phyloP scores from a whole-genome alignment of 1,140 invertebrate species.

The Epicauta chinensis region DNA sequence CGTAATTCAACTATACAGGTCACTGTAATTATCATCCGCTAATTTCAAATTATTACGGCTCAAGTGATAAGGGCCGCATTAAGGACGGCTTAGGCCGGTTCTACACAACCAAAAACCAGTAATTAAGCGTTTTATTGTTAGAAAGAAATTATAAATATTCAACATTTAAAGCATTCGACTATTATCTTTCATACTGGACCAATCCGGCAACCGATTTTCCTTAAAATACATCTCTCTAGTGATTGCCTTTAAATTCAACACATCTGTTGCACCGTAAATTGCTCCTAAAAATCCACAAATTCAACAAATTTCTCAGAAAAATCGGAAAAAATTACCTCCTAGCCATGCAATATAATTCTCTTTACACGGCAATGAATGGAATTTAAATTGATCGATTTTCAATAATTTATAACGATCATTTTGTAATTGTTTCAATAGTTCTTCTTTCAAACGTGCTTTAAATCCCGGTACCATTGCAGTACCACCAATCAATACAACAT shows the following conservation, averaged over 20 bases:
- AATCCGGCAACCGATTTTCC: conserved; percentile 67
- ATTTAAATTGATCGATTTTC: conserved; percentile 63
- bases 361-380: conserved; percentile 71
- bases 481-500: conserved; percentile 79
- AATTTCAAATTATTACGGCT: too few relatives aligned
- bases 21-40: too few relatives aligned
- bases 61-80: too few relatives aligned
- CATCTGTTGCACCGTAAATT: conserved; percentile 77
- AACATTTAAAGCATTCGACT: conserved; percentile 1
- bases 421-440: conserved; percentile 62
- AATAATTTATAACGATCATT: conserved; percentile 59
- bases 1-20: too few relatives aligned
- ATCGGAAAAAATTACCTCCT: conserved; percentile 51
- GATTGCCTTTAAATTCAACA: conserved; percentile 62
- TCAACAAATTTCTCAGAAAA: conserved; percentile 8
- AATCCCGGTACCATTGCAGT: conserved; percentile 77
- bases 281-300: conserved; percentile 53
- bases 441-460: conserved; percentile 62
- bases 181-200: conserved; percentile 69
- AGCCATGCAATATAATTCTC: conserved; percentile 83
- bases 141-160: not conserved
- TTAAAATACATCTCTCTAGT: conserved; percentile 70
- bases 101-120: too few relatives aligned
- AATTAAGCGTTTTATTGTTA: too few relatives aligned
- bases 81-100: too few relatives aligned